Percentiles rank a stretch among this genome's conserved stretches.
Evolutionary conservation across 2,113 vertebrate genomes (phyloP).

Genomic region (Glaucomys volans): DNA sequence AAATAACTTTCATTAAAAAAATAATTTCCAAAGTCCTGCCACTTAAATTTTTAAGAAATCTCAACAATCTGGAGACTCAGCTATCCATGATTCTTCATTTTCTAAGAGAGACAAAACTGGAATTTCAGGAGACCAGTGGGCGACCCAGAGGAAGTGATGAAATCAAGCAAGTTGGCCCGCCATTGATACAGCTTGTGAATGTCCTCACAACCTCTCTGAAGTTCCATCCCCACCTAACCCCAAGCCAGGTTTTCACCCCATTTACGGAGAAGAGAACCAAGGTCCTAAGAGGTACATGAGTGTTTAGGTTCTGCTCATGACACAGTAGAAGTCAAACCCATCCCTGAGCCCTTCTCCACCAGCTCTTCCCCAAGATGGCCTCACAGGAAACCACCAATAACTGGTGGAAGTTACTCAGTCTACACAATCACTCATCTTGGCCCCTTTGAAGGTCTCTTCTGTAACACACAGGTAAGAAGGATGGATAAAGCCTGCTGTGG

Average conservation of each 20-base stretch:
- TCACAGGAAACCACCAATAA: neutral
- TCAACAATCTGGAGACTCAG: neutral
- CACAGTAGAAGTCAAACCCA: neutral
- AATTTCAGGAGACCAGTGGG: neutral
- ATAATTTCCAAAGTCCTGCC: neutral
- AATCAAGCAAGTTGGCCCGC: neutral
- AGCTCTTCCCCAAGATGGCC: neutral
- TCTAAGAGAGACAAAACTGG: neutral
- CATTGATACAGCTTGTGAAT: rapidly evolving
- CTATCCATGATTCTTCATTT: neutral
- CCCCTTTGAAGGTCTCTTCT: neutral
- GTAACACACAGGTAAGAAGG: neutral
- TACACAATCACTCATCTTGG: no score
- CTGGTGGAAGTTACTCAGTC: rapidly evolving
- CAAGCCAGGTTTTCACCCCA: neutral
- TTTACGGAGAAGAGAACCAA: neutral
- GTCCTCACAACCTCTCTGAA: neutral
- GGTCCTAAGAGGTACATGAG: neutral
- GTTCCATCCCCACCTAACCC: neutral
- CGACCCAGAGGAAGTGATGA: neutral
- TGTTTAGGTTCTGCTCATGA: neutral
- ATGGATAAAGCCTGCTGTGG: neutral
- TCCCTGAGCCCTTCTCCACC: neutral
- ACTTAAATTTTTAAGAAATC: neutral
- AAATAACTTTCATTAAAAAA: neutral